Conservation (phyloP, 2,888 invertebrate genomes). For the Cryptocephalus moraei region DNA sequence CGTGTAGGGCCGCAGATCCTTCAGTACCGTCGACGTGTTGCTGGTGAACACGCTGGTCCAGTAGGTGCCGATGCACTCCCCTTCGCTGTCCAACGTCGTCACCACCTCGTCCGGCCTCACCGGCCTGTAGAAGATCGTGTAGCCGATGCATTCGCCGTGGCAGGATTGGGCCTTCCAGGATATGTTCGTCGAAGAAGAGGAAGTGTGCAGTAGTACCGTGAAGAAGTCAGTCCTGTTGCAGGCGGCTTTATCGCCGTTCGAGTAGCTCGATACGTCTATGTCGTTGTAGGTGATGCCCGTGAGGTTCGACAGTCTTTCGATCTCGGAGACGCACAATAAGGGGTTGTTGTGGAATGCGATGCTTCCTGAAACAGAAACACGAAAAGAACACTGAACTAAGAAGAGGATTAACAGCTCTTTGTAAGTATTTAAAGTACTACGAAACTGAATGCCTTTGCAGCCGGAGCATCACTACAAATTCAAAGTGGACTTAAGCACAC, state of each 20-base stretch:
- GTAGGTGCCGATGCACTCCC: constrained; percentile 24
- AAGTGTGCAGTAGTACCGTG: constrained; percentile 20
- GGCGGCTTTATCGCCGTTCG: constrained; percentile 61
- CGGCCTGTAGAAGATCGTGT: constrained; percentile 53
- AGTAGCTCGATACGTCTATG: constrained; percentile 46
- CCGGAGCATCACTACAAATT: too few relatives aligned
- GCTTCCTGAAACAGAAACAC: constrained; percentile 13
- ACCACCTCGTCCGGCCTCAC: constrained; percentile 33
- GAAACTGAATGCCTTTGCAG: too few relatives aligned
- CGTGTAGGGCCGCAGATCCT: constrained; percentile 52
- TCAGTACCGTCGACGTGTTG: constrained; percentile 26
- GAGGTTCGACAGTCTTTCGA: constrained; percentile 45
- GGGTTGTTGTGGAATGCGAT: constrained; percentile 71
- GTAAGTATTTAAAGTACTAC: too few relatives aligned
- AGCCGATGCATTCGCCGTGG: constrained; percentile 41
- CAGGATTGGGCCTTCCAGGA: constrained; percentile 21
- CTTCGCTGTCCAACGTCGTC: constrained; percentile 37
- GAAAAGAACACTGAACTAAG: too few relatives aligned
- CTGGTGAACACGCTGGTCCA: constrained; percentile 27
- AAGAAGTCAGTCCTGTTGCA: constrained; percentile 45
- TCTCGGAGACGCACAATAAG: constrained; percentile 61
- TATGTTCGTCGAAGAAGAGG: constrained; percentile 34
- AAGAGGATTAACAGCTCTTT: too few relatives aligned
- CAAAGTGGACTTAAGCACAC: too few relatives aligned
- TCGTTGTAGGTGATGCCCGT: constrained; percentile 38